Evolutionary conservation across 2,113 vertebrate species (phyloP), one percentile per base, ranked within the genome.

Genomic region (Petroica traversi): DNA sequence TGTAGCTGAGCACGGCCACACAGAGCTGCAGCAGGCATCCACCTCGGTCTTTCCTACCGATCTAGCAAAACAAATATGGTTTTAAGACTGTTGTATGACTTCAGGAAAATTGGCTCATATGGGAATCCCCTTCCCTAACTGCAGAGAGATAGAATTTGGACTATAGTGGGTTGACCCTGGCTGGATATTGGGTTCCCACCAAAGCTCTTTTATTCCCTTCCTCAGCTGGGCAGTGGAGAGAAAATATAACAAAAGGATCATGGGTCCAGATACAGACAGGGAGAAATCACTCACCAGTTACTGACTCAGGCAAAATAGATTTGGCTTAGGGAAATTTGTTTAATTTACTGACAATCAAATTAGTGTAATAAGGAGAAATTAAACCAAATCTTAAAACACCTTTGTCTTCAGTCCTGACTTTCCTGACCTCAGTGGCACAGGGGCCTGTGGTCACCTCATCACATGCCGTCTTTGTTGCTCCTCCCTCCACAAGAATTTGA

Each of bases 391-490:
- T 46, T 85, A 46, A 66, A 72, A 9, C 17, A 46, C 12, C 14
- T 72, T 40, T n/a, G 20, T 25, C 29, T 40, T 59, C 29, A 28
- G 13, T 64, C 19, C 28, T 22, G 18, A 41, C 40, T 55, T 36
- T 18, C 45, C 46, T 2, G 1, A 6, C 10, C 18, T 18, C 40
- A 25, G 38, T 9, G 8, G 17, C 3, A 29, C 24, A 40, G 14
- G 12, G 5, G 17, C 2, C 19, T 46, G 14, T 23, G 26, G 19
- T 20, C 36, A 18, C 17, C 13, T 48, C 15, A 28, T 19, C 25
- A 28, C 22, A 11, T 0, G 0, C 8, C 24, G 8, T 17, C 25
- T 46, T 24, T 46, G n/a, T 23, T 14, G 10, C 29, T 45, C 33
- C 20, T 59, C 78, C 29, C 20, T 40, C 22, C 14, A 6, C 52